These are phyloP conservation scores for Prosopocoilus inquinatus DNA, from an alignment of 2,888 invertebrate species.

Conservation along the genomic window DNA sequence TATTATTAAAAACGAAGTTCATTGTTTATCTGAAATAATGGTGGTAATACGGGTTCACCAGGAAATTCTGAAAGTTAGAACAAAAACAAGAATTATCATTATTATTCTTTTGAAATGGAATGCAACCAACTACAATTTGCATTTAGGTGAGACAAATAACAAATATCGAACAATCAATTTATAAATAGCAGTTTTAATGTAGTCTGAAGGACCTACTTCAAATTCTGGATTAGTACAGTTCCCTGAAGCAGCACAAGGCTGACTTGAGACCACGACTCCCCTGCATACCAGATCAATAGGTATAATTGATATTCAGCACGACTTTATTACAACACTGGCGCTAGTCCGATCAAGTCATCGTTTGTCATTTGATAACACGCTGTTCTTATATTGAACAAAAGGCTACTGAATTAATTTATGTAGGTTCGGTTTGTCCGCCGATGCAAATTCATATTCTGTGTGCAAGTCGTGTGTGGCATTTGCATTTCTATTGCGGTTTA, in stretches of 20 bases:
- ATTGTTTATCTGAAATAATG: no score
- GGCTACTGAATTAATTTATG: constrained; percentile 36
- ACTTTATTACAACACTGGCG: constrained; percentile 35
- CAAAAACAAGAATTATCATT: no score
- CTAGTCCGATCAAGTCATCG: constrained; percentile 33
- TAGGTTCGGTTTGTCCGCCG: constrained; percentile 29
- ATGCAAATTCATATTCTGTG: constrained; percentile 34
- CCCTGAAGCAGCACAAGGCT: constrained; percentile 24
- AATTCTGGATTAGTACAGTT: constrained; percentile 20
- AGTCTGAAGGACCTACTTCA: constrained; percentile 16
- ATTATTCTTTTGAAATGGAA: no score
- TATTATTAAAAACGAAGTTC: no score
- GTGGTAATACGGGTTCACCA: no score
- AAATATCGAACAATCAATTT: constrained; percentile 10
- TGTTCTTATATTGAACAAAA: constrained; percentile 33
- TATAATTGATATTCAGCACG: constrained; percentile 38
- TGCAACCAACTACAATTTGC: not conserved
- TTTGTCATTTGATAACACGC: constrained; percentile 36
- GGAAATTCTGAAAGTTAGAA: no score
- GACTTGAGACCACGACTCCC: constrained; percentile 16
- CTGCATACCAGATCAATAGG: constrained; percentile 28
- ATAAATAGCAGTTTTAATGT: constrained; percentile 10
- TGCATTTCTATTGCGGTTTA: constrained; percentile 28
- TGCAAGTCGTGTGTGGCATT: constrained; percentile 33
- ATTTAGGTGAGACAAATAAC: constrained; percentile 9